Percentiles rank a stretch among this genome's conserved stretches.
Conservation (phyloP, 1,140 invertebrate species). For the Papilio aristodemus region DNA sequence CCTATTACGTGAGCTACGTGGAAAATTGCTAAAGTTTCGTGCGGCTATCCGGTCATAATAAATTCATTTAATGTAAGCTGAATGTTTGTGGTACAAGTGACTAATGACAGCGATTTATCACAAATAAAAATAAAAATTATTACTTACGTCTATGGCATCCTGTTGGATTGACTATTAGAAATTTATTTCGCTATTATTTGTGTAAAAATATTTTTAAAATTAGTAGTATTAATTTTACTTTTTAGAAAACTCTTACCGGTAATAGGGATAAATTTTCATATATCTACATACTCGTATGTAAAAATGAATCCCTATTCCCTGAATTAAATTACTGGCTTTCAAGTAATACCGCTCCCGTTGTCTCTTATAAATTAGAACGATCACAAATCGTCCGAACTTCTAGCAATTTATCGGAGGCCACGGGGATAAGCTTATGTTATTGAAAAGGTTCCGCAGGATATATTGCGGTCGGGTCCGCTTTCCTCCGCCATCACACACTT, state of each 20-base stretch:
- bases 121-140: neutral
- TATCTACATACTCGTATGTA: too few relatives aligned
- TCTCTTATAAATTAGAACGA: constrained; percentile 34
- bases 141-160: neutral
- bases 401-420: constrained; percentile 60
- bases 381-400: constrained; percentile 42
- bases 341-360: constrained; percentile 33
- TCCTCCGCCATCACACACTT: constrained; percentile 47
- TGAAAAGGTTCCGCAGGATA: constrained; percentile 63
- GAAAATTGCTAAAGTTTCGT: constrained; percentile 64
- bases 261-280: too few relatives aligned
- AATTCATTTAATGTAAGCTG: constrained; percentile 65
- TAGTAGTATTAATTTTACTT: too few relatives aligned
- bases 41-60: constrained; percentile 53
- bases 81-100: constrained; percentile 31
- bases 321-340: too few relatives aligned
- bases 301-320: too few relatives aligned
- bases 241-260: too few relatives aligned
- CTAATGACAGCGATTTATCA: constrained; percentile 18
- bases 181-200: too few relatives aligned
- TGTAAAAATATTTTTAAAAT: too few relatives aligned
- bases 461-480: constrained; percentile 50
- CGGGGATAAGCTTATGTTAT: constrained; percentile 57
- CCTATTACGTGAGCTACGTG: constrained; percentile 54
- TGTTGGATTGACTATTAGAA: too few relatives aligned